These are phyloP conservation scores for Rhabdornis inornatus DNA, from an alignment of 2,113 vertebrate genomes.

Conservation along the genomic window DNA sequence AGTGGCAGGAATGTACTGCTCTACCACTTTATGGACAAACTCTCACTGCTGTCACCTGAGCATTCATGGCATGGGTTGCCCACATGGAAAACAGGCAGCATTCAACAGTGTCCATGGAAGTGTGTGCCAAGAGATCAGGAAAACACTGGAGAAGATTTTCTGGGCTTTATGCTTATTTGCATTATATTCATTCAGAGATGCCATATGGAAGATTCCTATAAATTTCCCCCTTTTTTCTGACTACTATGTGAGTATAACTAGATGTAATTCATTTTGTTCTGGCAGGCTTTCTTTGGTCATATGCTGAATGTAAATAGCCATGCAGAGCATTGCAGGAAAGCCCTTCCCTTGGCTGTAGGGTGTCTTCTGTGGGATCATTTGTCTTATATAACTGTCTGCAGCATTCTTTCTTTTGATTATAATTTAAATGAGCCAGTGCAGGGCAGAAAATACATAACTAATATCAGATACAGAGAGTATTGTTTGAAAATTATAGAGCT, in stretches of 20 bases:
- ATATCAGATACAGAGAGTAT: neutral
- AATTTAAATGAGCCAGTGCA: neutral
- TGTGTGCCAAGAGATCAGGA: neutral
- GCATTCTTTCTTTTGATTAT: neutral
- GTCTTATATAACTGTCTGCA: neutral
- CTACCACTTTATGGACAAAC: neutral
- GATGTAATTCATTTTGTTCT: neutral
- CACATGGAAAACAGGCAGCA: neutral
- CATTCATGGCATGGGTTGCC: fast-evolving
- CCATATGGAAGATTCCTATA: neutral
- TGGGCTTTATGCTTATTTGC: neutral
- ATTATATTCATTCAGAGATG: neutral
- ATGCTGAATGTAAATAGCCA: neutral
- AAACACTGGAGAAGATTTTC: neutral
- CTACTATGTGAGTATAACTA: neutral
- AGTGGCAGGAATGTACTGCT: neutral
- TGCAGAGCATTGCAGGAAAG: neutral
- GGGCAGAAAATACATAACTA: neutral
- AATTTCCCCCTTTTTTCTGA: neutral
- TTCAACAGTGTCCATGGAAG: neutral
- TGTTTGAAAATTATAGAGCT: neutral
- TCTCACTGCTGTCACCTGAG: neutral
- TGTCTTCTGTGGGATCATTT: neutral
- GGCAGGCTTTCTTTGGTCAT: neutral
- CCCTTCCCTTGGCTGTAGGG: neutral